Conservation (phyloP, 2,113 vertebrate genomes). For the Promerops cafer region DNA sequence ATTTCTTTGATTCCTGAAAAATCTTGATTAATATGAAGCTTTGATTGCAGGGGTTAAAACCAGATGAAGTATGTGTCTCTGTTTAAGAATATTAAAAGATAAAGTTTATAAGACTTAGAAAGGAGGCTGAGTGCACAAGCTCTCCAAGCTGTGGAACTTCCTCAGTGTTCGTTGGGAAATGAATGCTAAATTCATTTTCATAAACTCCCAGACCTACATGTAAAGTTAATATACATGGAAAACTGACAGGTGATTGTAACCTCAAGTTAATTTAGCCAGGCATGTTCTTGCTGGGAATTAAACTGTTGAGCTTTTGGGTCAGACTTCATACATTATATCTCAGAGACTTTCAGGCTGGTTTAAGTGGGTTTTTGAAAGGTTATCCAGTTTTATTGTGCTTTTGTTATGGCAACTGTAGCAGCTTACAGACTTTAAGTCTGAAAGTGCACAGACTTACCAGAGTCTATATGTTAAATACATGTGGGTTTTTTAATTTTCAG, state of each 20-base stretch:
- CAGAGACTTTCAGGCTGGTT: neutral
- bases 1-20: neutral
- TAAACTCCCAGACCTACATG: neutral
- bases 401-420: neutral
- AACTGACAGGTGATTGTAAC: neutral
- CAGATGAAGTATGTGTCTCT: neutral
- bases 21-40: neutral
- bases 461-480: neutral
- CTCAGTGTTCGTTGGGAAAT: neutral
- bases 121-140: neutral
- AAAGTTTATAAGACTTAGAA: neutral
- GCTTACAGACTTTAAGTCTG: neutral
- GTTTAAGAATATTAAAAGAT: neutral
- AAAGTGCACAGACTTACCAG: neutral
- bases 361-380: neutral
- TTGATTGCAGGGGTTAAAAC: neutral
- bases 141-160: neutral
- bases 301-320: neutral
- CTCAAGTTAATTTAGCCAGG: neutral
- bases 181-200: neutral
- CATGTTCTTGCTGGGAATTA: neutral
- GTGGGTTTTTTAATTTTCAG: conserved; percentile 28
- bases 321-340: neutral
- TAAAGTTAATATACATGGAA: neutral
- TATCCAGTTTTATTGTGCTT: neutral